Base-by-base conservation (phyloP, 1,140 invertebrate species). In the Rhagoletis pomonella region DNA sequence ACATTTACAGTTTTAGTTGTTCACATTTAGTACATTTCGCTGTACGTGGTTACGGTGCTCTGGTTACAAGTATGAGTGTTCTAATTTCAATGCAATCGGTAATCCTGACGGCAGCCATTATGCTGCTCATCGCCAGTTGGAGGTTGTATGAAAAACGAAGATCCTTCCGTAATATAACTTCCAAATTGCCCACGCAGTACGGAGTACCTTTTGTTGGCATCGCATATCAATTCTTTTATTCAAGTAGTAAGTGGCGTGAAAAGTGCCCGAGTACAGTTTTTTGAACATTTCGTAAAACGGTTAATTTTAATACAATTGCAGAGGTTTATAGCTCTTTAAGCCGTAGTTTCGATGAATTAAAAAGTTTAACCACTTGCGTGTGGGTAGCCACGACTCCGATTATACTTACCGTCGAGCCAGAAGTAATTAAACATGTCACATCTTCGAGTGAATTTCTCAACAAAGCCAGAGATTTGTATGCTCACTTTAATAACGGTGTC, bases 401-500 rank as follows among this genome's bases (percentile, higher is more conserved):
- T 14, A 17, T 81, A n/a, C 2, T 81, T 19, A 81, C 73, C 19
- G 9, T 81, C 73, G 73, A 81, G 6, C 73, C 73, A 1, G 73
- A 81, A 42, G 47, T 81, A 2, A 58, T 81, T n/a, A 81, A 81
- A 55, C 14, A 12, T 12, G n/a, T 81, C 1, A 81, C 73, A 3
- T 9, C 73, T 4, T 81, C 73, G 0, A 44, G 47, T 7, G 73
- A 81, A 0, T 81, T 55, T 5, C 47, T 81, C 2, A 29, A 81
- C 19, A 81, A 81, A 55, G 4, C 73, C 14, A 81, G 1, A 55
- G 73, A 81, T 29, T 81, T 81, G 47, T 81, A 81, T 55, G 7
- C 73, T 19, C 73, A 81, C 19, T 81, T 81, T 29, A 44, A 81
- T 29, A 81, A 81, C n/a, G 73, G 73, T 81, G 47, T 81, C 7